Evolutionary conservation across 2,113 vertebrate genomes (phyloP).

Genomic region (Plestiodon gilberti): DNA sequence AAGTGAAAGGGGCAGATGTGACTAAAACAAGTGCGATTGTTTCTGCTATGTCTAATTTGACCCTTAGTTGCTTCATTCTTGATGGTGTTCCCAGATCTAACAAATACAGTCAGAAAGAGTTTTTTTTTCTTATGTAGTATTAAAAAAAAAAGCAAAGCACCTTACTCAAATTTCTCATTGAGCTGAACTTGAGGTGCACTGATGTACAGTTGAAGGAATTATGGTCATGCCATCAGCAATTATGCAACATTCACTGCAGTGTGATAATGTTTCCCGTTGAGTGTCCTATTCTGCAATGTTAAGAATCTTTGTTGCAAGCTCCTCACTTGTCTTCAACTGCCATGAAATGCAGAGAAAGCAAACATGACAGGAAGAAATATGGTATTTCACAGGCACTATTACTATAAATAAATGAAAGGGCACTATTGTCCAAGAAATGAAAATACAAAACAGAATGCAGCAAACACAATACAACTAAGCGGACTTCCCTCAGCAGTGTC

Average conservation of each 20-base stretch:
- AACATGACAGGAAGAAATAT: background rate
- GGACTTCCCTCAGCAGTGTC: no score
- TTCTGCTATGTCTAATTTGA: no score
- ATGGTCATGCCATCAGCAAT: background rate
- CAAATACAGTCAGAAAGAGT: background rate
- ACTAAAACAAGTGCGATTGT: no score
- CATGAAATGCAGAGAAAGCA: background rate
- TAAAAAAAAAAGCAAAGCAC: background rate
- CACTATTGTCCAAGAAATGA: background rate
- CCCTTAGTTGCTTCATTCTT: background rate
- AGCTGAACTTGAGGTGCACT: background rate
- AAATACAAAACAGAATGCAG: background rate
- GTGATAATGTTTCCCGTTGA: background rate
- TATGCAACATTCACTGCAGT: background rate
- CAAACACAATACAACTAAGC: background rate
- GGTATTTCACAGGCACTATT: background rate
- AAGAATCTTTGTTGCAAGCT: background rate
- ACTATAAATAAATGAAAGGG: background rate
- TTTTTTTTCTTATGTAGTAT: background rate
- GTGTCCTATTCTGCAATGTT: background rate
- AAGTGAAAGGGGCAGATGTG: no score
- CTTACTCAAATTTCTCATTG: background rate
- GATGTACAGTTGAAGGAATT: fast-evolving
- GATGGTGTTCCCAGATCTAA: background rate
- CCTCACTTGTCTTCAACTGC: background rate